A percentile compares a stretch with the other conserved stretches of the same genome.
Conservation (phyloP, 2,797 vertebrate genomes). For the Novumbra hubbsi region DNA sequence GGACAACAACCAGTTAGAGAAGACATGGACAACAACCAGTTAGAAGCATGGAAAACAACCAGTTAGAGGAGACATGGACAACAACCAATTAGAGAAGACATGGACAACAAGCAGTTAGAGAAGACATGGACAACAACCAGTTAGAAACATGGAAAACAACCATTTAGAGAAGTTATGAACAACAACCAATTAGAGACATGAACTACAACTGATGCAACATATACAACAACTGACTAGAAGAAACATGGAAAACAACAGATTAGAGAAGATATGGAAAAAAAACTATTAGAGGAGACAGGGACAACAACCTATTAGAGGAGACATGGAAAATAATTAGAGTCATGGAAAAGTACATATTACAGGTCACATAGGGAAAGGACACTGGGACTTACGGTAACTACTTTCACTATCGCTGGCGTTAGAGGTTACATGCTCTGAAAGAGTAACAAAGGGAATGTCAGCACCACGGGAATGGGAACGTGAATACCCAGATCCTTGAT, state of each 20-base stretch:
- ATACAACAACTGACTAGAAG: no score
- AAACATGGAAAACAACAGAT: background rate
- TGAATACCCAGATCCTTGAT: background rate
- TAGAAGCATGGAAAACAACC: background rate
- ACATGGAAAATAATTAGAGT: background rate
- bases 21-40: background rate
- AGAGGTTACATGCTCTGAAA: slow-evolving; percentile 97
- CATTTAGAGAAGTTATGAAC: background rate
- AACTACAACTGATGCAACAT: no score
- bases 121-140: no score
- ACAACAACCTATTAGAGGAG: no score
- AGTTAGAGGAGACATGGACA: background rate
- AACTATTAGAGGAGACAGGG: no score
- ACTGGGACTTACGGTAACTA: slow-evolving; percentile 91
- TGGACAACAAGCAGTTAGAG: no score
- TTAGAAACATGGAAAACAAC: background rate
- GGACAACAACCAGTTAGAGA: background rate
- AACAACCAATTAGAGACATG: no score
- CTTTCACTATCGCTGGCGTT: slow-evolving; percentile 98
- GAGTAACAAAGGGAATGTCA: slow-evolving; percentile 83
- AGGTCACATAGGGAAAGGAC: background rate
- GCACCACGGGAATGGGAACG: slow-evolving; percentile 41
- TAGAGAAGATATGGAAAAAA: background rate
- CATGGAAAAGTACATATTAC: background rate
- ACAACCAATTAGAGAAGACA: no score